These are phyloP conservation scores for Novumbra hubbsi DNA, from an alignment of 2,797 vertebrate genomes.

Conservation along the genomic window DNA sequence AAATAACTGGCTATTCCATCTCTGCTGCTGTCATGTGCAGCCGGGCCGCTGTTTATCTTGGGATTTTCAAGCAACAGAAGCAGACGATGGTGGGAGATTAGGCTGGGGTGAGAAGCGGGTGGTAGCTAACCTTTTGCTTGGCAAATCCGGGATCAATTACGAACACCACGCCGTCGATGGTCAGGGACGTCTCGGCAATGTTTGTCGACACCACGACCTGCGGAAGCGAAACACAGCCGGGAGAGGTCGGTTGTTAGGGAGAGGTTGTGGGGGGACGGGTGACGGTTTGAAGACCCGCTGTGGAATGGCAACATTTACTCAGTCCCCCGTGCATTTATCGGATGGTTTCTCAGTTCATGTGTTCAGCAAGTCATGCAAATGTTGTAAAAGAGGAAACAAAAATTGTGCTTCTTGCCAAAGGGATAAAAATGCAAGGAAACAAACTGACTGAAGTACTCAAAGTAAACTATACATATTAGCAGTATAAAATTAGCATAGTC, in stretches of 20 bases:
- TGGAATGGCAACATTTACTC: neutral
- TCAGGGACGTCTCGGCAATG: constrained; percentile 97
- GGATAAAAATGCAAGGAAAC: too few species aligned
- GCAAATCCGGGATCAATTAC: constrained; percentile 99
- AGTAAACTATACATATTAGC: too few species aligned
- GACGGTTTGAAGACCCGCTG: neutral
- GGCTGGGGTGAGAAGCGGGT: constrained; percentile 30
- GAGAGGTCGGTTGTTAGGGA: constrained; percentile 32
- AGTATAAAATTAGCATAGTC: too few species aligned
- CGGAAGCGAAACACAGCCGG: constrained; percentile 50
- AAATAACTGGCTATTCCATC: constrained; percentile 74
- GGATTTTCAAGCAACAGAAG: constrained; percentile 70
- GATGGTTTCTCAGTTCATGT: neutral
- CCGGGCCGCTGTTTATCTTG: constrained; percentile 69
- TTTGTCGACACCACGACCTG: constrained; percentile 98
- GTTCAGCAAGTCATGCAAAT: neutral
- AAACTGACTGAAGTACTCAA: too few species aligned
- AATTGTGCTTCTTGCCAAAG: too few species aligned
- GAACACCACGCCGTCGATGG: constrained; percentile 96
- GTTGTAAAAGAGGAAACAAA: neutral
- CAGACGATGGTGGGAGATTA: constrained; percentile 73
- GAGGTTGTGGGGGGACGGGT: constrained; percentile 8
- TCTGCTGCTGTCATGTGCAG: constrained; percentile 66
- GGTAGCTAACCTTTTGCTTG: constrained; percentile 90
- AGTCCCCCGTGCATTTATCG: neutral